Base-by-base conservation (phyloP, 2,888 invertebrate species). In the Yponomeuta plumbellus region DNA sequence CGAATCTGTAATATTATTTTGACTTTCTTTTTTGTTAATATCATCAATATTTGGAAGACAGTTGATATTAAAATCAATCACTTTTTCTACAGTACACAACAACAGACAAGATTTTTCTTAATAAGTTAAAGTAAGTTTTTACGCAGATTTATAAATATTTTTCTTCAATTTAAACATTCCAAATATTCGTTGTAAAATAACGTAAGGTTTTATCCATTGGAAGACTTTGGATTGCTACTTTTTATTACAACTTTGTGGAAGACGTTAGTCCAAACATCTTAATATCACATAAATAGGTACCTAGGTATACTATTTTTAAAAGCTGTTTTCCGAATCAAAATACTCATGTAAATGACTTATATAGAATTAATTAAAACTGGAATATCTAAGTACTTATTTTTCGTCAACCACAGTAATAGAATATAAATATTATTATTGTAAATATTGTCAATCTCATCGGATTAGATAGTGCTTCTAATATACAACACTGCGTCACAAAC, bases 401-500 rank as follows among this genome's bases (percentile, higher is more conserved):
- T 44, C n/a, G 17, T 34, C 61, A 8, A 58, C 26, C 61, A 5
- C 10, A 61, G n/a, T 34, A 61, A 34, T 63, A 63, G 63, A 22
- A 44, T 63, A 63, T 22, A 62, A 39, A 39, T 39, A 62, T 62
- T 62, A 62, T 62, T 62, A 21, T 11, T 58, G 67, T 61, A 71
- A 72, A 69, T 69, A 73, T 75, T 73, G 70, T 75, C 71, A 75
- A 76, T 76, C 78, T 78, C 76, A 75, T 76, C 74, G 71, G 71
- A 76, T 77, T 84, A 82, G 74, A 44, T 44, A 63, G 63, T 63
- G 63, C 63, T 44, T 52, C 63, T 52, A 63, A 17, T 63, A 40
- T 63, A 22, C 23, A 63, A 63, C 44, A 44, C 20, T 63, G 40
- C 61, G 6, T 63, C 44, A 63, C 63, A 63, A 63, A 63, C 39